Evolutionary conservation across 2,888 invertebrate species (phyloP), one percentile per base, ranked within the genome.

Genomic region (Theodoxus fluviatilis): DNA sequence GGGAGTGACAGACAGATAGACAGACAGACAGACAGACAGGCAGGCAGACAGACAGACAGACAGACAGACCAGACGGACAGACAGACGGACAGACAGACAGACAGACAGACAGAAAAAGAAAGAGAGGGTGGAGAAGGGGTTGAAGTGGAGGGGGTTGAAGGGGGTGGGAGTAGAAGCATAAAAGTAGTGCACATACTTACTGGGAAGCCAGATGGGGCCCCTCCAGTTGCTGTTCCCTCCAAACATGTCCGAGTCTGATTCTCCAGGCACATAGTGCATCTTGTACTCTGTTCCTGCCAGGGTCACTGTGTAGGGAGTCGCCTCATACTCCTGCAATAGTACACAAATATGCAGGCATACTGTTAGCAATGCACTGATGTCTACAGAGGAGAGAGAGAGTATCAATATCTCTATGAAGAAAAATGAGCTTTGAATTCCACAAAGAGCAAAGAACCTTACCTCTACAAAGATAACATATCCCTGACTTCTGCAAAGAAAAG

Each of bases 131-230:
- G n/a, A n/a, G n/a, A n/a, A n/a, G n/a, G n/a, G n/a, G n/a, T n/a
- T n/a, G n/a, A n/a, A n/a, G n/a, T n/a, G n/a, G n/a, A n/a, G n/a
- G n/a, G n/a, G n/a, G n/a, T n/a, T n/a, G n/a, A n/a, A n/a, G n/a
- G n/a, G n/a, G n/a, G n/a, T n/a, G 0, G 80, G 76, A 6, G 71
- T 67, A 1, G 75, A 76, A 25, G 66, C 92, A 69, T 93, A 93
- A 83, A 90, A 67, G 92, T 91, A 72, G 87, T 88, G 0, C 92
- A 92, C 80, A 4, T 28, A 76, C 83, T 79, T 74, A 84, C 85
- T 81, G 68, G 83, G 84, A 3, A 87, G 73, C 87, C 87, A 87
- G 40, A 87, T 81, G 7, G 87, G 86, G 6, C 87, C 87, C 65
- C 87, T 77, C 87, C 87, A 87, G 80, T 87, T 87, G 71, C 87